A percentile compares a stretch with the other conserved stretches of the same genome.
These are phyloP conservation scores for Chrysaora quinquecirrha DNA, from an alignment of 30 jellyfish, hydroid and myxozoan genomes.

Conservation along the genomic window DNA sequence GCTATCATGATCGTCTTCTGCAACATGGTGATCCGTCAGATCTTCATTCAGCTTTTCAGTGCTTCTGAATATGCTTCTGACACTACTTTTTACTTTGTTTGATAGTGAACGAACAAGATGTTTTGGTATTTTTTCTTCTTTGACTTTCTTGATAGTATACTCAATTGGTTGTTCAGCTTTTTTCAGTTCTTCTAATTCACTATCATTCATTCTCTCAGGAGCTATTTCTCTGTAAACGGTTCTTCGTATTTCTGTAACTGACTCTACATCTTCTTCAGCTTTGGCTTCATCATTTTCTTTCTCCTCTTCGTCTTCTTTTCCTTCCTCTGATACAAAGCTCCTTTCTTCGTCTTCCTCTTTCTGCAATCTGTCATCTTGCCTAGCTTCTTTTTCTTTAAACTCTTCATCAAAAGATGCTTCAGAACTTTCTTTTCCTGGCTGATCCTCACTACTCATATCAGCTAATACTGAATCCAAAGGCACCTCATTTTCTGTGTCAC, in stretches of 20 bases:
- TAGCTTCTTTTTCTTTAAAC: too few species aligned
- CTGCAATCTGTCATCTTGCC: too few species aligned
- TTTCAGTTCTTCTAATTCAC: neutral
- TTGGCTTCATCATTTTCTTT: too few species aligned
- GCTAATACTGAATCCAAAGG: too few species aligned
- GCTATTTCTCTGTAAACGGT: neutral
- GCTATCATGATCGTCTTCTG: neutral
- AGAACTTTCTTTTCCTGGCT: too few species aligned
- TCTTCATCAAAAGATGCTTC: too few species aligned
- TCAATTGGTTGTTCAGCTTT: neutral
- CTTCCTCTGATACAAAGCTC: too few species aligned
- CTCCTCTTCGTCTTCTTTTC: too few species aligned
- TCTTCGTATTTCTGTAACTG: neutral
- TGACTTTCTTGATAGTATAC: neutral
- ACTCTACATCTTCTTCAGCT: too few species aligned
- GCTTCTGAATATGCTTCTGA: neutral
- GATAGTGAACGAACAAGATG: neutral
- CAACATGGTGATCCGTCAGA: neutral
- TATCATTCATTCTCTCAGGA: neutral
- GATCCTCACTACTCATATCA: too few species aligned
- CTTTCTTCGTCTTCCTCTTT: too few species aligned
- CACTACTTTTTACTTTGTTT: neutral
- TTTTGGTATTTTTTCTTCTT: neutral
- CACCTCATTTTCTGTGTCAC: too few species aligned
- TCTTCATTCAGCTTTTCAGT: neutral